Evolutionary conservation across 2,113 vertebrate species (phyloP).

Genomic region (Marcusenius ussheri): DNA sequence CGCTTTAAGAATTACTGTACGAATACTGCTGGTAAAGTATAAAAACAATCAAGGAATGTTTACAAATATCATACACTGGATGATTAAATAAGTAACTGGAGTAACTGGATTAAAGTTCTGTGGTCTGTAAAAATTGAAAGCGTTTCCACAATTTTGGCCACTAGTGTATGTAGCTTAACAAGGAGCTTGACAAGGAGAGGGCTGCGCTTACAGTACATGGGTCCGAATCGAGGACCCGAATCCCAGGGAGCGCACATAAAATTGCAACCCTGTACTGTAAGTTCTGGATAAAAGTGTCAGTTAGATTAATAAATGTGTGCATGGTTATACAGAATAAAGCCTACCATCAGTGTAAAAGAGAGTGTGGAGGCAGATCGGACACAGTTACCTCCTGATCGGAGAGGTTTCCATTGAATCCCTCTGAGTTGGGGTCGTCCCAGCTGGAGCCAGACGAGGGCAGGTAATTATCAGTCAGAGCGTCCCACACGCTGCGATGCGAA

Average conservation of each 20-base stretch:
- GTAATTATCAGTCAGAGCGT: slow-evolving; percentile 90
- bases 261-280: background rate
- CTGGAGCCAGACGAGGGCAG: slow-evolving; percentile 66
- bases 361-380: background rate
- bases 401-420: slow-evolving; percentile 77
- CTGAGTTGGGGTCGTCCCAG: slow-evolving; percentile 70
- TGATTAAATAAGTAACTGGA: too few relatives aligned
- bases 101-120: too few relatives aligned
- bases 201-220: background rate
- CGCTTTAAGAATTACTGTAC: background rate
- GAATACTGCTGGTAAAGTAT: background rate
- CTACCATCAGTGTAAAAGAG: background rate
- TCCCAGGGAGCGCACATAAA: background rate
- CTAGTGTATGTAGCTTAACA: background rate
- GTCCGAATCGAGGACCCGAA: background rate
- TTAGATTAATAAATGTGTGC: background rate
- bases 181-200: background rate
- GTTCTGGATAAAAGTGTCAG: background rate
- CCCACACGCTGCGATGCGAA: slow-evolving; percentile 73
- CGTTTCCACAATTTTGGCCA: too few relatives aligned
- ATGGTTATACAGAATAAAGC: background rate
- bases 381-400: slow-evolving; percentile 75
- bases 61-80: too few relatives aligned
- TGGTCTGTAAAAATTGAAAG: too few relatives aligned
- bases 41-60: background rate